Percentiles rank a stretch among this genome's conserved stretches.
Evolutionary conservation across 1,140 invertebrate species (phyloP).

Genomic region (Akabosia matsudoensis): DNA sequence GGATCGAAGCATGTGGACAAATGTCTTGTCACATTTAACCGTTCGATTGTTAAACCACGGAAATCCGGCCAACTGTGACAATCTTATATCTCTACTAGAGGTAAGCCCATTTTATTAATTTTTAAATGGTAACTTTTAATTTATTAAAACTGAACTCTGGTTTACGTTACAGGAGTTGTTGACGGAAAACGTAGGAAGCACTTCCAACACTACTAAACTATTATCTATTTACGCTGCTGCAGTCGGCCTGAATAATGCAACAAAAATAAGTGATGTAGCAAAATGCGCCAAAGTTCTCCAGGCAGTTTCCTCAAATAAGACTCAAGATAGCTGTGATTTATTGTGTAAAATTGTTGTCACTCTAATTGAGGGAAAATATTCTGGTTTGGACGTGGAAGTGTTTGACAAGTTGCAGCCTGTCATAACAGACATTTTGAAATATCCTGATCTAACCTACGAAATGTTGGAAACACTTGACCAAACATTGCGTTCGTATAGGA

Average conservation of each 20-base stretch:
- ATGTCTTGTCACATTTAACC: background rate
- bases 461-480: background rate
- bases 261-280: constrained; percentile 4
- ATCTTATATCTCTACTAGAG: background rate
- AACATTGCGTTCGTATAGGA: background rate
- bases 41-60: background rate
- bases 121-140: background rate
- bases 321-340: background rate
- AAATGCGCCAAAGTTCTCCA: constrained; percentile 7
- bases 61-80: background rate
- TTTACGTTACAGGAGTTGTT: background rate
- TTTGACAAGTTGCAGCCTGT: background rate
- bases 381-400: background rate
- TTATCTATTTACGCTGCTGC: background rate
- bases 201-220: background rate
- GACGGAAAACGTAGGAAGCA: background rate
- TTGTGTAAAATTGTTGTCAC: background rate
- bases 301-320: background rate
- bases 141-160: background rate
- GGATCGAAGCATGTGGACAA: background rate
- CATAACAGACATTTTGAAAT: background rate
- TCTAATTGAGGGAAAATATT: background rate
- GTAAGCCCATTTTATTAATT: background rate
- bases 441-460: background rate
- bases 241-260: background rate